Evolutionary conservation across 2,888 invertebrate genomes (phyloP), one percentile per base, ranked within the genome.

Genomic region (Drosophila picticornis): DNA sequence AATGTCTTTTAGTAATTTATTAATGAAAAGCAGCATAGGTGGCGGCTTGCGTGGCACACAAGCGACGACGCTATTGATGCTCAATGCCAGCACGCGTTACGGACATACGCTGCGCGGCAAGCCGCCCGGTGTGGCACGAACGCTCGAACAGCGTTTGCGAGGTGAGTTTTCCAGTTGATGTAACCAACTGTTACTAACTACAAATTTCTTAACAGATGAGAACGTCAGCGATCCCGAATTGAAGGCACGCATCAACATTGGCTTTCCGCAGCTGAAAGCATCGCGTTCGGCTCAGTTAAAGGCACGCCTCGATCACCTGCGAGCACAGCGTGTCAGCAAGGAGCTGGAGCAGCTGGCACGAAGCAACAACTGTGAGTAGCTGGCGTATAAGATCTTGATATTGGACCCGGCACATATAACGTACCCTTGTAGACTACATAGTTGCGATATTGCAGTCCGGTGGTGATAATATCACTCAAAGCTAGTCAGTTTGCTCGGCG

Each of bases 91-190:
- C 38, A 70, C 61, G 4, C 86, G 93, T 0, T 80, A 90, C 51
- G 95, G 95, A 2, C 96, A 96, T 91, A 94, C 94, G 75, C 77
- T 96, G 48, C 94, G 96, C 90, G 97, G 97, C 72, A 96, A 96
- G 93, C 94, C 96, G 13, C 97, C 97, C 6, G 95, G 95, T 46
- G 93, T 95, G 52, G 96, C 96, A 36, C 95, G 94, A 88, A 95
- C 94, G 0, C 92, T 97, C 69, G 94, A 95, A 85, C 95, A 97
- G 89, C 94, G 96, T 68, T 88, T 97, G 67, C 94, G 95, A 90
- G 96, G 97, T 95, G 94, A 91, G 76, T 93, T 27, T 40, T 29
- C 31, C 93, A 11, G 66, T 79, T 87, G 74, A 84, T 86, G 84
- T 86, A 84, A 85, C 69, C 76, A 67, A 46, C 16, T 6, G 31